A percentile compares a stretch with the other conserved stretches of the same genome.
phyloP scores from a whole-genome alignment of 2,113 vertebrate genomes.

The Dicaeum eximium region DNA sequence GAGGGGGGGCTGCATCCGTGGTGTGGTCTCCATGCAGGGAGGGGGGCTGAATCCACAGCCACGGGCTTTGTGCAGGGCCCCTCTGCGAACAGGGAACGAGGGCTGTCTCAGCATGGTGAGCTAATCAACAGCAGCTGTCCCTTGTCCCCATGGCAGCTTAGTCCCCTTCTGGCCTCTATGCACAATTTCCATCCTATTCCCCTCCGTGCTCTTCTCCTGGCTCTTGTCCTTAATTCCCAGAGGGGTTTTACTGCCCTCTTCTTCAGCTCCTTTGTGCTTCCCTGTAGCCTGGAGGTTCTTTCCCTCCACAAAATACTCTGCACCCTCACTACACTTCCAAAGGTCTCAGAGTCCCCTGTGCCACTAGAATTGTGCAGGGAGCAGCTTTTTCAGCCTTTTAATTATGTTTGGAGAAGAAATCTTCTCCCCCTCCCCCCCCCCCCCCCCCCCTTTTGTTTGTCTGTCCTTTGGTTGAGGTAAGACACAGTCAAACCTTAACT shows the following conservation, averaged over 20 bases:
- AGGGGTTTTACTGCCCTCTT: not conserved
- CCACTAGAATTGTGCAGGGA: not conserved
- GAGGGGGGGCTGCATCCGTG: fast-evolving
- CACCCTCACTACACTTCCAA: not conserved
- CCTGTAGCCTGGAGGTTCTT: not conserved
- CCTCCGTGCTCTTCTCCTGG: not conserved
- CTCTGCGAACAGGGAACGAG: fast-evolving
- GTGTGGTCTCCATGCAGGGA: fast-evolving
- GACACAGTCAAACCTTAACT: not conserved
- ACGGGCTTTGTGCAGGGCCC: fast-evolving
- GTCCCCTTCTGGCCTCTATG: not conserved
- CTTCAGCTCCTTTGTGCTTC: not conserved
- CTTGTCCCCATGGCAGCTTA: not conserved
- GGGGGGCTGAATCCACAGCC: not conserved
- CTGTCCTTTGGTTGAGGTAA: not conserved
- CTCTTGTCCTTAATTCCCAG: not conserved
- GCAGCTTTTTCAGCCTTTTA: not conserved
- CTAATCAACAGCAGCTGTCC: constrained; percentile 18
- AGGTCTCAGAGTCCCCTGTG: no score
- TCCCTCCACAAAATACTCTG: not conserved
- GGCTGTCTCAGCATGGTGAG: not conserved
- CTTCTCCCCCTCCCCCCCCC: fast-evolving
- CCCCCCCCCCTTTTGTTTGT: not conserved
- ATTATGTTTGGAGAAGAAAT: not conserved
- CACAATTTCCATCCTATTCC: not conserved